A percentile compares a stretch with the other conserved stretches of the same genome.
These are phyloP conservation scores for Limnephilus marmoratus DNA, from an alignment of 2,888 invertebrate genomes.

Conservation along the genomic window DNA sequence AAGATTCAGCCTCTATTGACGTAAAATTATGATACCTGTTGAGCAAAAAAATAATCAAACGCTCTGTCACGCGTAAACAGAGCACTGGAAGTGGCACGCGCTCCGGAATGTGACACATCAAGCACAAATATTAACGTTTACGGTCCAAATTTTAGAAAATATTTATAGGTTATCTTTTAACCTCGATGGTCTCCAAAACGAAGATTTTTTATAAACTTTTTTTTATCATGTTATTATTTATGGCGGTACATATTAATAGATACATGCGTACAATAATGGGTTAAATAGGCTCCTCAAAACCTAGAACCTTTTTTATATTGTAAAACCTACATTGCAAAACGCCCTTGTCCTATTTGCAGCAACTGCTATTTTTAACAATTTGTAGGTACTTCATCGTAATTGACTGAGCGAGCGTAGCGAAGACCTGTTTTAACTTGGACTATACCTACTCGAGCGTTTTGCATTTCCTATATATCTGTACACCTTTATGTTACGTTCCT, in stretches of 20 bases:
- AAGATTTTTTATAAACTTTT: background rate
- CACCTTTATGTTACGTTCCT: too few species aligned
- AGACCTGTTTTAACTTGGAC: too few species aligned
- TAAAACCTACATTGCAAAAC: background rate
- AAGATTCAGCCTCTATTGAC: background rate
- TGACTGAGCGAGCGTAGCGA: too few species aligned
- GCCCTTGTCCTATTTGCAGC: background rate
- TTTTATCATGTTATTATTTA: background rate
- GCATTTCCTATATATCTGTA: too few species aligned
- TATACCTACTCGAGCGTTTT: too few species aligned
- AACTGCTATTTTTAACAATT: background rate
- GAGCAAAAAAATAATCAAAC: background rate
- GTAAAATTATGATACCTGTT: background rate
- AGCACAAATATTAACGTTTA: background rate
- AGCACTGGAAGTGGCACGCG: background rate
- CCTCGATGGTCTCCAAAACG: background rate
- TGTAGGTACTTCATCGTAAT: background rate
- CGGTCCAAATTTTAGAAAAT: background rate
- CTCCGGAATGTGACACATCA: background rate
- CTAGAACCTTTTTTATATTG: background rate
- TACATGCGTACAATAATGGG: background rate
- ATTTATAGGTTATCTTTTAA: background rate
- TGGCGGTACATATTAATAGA: background rate
- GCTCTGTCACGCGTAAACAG: background rate
- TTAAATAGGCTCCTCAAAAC: background rate